Evolutionary conservation across 2,797 vertebrate genomes (phyloP).

Genomic region (Mormyrops boulengeri): DNA sequence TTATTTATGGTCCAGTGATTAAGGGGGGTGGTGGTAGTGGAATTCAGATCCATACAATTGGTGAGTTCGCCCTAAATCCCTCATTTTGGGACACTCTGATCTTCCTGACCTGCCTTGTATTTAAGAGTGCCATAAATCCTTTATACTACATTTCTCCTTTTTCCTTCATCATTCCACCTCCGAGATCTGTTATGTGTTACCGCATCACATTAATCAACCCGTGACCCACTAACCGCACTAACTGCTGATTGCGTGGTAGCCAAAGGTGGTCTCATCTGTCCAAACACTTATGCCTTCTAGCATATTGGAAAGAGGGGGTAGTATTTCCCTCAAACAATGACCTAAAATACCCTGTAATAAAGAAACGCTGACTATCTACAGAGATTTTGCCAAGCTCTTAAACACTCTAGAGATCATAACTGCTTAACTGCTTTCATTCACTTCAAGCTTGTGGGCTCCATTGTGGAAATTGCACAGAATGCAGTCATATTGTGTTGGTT

Average conservation of each 20-base stretch:
- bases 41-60: not conserved
- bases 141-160: not conserved
- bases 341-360: not conserved
- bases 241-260: slow-evolving; percentile 3
- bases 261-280: slow-evolving; percentile 1
- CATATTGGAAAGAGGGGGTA: not conserved
- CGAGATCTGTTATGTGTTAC: slow-evolving; percentile 4
- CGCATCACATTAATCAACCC: slow-evolving; percentile 11
- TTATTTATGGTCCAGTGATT: slow-evolving; percentile 4
- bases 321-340: not conserved
- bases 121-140: slow-evolving; percentile 5
- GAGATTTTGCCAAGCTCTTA: not conserved
- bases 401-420: slow-evolving; percentile 1
- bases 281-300: not conserved
- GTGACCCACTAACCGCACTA: not conserved
- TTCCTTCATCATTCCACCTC: not conserved
- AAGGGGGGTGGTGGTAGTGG: not conserved
- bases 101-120: not conserved
- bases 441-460: not conserved
- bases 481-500: not conserved
- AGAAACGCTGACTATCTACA: not conserved
- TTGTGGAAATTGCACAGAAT: slow-evolving; percentile 7
- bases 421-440: not conserved
- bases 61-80: not conserved
- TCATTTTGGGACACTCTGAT: not conserved